These are phyloP conservation scores for Dorcus parallelipipedus DNA, from an alignment of 2,888 invertebrate species.

Conservation along the genomic window DNA sequence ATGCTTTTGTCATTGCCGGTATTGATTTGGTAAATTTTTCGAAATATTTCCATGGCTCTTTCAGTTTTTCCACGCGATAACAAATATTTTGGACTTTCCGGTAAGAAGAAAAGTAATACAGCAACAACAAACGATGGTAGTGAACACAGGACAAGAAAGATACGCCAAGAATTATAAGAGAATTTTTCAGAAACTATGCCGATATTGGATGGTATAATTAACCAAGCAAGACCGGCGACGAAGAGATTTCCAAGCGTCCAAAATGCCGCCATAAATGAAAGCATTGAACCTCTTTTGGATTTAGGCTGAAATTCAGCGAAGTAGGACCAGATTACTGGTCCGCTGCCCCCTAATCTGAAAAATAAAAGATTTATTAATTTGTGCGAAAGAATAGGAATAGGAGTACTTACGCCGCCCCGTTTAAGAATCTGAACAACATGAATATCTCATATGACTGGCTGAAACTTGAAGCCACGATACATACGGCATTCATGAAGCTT, in stretches of 20 bases:
- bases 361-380: neutral
- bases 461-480: constrained; percentile 87
- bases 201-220: constrained; percentile 72
- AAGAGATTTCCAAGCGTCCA: constrained; percentile 93
- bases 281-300: constrained; percentile 84
- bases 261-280: constrained; percentile 91
- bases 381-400: neutral
- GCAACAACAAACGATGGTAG: constrained; percentile 86
- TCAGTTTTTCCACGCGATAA: constrained; percentile 75
- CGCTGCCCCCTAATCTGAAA: constrained; percentile 78
- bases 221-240: constrained; percentile 81
- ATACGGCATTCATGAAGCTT: constrained; percentile 84
- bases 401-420: constrained; percentile 88
- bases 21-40: constrained; percentile 76
- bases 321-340: constrained; percentile 94
- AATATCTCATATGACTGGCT: constrained; percentile 85
- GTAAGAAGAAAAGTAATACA: constrained; percentile 74
- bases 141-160: constrained; percentile 85
- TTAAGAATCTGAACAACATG: constrained; percentile 86
- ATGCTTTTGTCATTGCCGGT: constrained; percentile 71
- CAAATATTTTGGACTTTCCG: constrained; percentile 89
- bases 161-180: constrained; percentile 88
- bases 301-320: constrained; percentile 94
- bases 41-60: constrained; percentile 78
- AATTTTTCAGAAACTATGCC: constrained; percentile 66